phyloP scores from a whole-genome alignment of 2,113 vertebrate species.

The Gulo gulo region DNA sequence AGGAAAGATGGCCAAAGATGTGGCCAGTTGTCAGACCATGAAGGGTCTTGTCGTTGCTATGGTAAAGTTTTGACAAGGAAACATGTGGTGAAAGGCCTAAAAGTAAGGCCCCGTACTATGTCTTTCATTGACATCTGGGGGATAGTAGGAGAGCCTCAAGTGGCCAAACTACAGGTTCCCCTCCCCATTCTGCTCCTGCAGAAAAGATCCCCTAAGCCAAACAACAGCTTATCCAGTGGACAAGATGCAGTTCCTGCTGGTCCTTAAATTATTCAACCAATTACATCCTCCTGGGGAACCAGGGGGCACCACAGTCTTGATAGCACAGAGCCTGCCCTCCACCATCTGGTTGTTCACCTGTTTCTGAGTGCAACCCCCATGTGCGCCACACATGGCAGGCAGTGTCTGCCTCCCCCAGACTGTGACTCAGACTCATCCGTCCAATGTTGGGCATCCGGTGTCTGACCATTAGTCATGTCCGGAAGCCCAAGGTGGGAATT shows the following conservation, averaged over 20 bases:
- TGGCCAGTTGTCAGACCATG: background rate
- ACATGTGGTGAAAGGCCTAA: background rate
- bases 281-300: background rate
- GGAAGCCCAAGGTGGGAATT: background rate
- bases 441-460: background rate
- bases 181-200: background rate
- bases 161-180: background rate
- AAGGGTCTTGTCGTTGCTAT: background rate
- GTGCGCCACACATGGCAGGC: rapidly evolving
- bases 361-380: background rate
- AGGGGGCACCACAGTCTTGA: too few species aligned
- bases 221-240: background rate
- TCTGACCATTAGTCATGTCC: background rate
- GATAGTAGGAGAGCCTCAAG: background rate
- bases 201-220: background rate
- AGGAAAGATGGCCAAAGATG: background rate
- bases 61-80: background rate
- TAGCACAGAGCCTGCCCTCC: background rate
- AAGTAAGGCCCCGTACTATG: background rate
- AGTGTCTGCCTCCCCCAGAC: too few species aligned
- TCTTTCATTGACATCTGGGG: background rate
- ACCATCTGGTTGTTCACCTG: background rate
- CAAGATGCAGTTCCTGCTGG: background rate
- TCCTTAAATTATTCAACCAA: background rate
- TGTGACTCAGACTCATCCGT: background rate